phyloP scores from a whole-genome alignment of 2,797 vertebrate species.

The Centroberyx gerrardi region DNA sequence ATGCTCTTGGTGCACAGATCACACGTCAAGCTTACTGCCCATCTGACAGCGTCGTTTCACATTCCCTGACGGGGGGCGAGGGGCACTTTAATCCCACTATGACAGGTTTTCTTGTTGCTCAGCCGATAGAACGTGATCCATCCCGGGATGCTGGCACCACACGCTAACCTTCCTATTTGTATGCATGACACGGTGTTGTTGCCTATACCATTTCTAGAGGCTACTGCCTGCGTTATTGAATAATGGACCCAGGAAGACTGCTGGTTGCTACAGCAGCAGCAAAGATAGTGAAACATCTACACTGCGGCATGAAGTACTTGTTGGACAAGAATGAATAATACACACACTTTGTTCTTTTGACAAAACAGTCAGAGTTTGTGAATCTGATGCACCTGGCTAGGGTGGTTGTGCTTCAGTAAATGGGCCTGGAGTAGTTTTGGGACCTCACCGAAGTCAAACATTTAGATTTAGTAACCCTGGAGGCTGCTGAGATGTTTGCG shows the following conservation, averaged over 20 bases:
- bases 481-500: constrained; percentile 73
- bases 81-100: constrained; percentile 53
- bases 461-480: constrained; percentile 70
- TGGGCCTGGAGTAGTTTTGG: constrained; percentile 39
- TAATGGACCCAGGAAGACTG: constrained; percentile 59
- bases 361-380: constrained; percentile 2
- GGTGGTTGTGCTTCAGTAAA: constrained; percentile 37
- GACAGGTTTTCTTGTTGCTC: constrained; percentile 46
- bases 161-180: constrained; percentile 70
- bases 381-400: neutral
- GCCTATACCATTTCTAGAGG: constrained; percentile 67
- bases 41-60: constrained; percentile 60
- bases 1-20: constrained; percentile 64
- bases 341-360: constrained; percentile 16
- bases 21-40: constrained; percentile 60
- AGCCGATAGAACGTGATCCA: constrained; percentile 48
- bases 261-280: constrained; percentile 63
- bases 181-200: constrained; percentile 70
- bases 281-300: constrained; percentile 36
- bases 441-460: constrained; percentile 54
- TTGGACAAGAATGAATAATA: constrained; percentile 8
- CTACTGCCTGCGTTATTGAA: constrained; percentile 59
- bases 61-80: constrained; percentile 33
- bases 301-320: constrained; percentile 48
- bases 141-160: constrained; percentile 60